Conservation (phyloP, 1,140 invertebrate species). For the Vollenhovia emeryi region DNA sequence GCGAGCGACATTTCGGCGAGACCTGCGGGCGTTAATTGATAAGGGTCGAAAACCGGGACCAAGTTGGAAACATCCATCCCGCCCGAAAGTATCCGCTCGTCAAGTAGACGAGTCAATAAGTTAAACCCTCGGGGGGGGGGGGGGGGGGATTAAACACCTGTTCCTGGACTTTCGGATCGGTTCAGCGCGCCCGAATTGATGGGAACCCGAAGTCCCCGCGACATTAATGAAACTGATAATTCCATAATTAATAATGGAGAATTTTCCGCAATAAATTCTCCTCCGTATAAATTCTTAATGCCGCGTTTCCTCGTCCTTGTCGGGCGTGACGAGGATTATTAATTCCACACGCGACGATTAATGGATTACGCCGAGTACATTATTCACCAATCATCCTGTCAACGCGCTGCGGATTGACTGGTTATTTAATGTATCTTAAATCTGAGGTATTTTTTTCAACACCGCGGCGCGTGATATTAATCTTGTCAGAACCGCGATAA, state of each 20-base stretch:
- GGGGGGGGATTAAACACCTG: background rate
- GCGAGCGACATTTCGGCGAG: background rate
- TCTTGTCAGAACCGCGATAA: background rate
- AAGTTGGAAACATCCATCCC: slow-evolving; percentile 23
- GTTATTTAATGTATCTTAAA: slow-evolving; percentile 12
- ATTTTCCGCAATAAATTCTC: background rate
- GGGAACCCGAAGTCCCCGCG: no score
- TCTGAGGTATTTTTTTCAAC: background rate
- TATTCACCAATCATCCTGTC: background rate
- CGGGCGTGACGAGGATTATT: background rate
- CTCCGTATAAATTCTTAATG: background rate
- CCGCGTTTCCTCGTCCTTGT: background rate
- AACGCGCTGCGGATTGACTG: background rate
- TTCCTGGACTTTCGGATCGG: background rate
- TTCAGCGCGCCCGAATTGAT: background rate
- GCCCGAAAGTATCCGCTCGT: slow-evolving; percentile 1
- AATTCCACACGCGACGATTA: background rate
- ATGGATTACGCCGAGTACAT: background rate
- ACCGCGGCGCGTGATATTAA: background rate
- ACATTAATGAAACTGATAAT: background rate
- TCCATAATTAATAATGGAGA: background rate
- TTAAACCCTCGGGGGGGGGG: background rate
- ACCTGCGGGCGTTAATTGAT: slow-evolving; percentile 7
- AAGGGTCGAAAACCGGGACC: background rate
- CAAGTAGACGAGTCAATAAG: slow-evolving; percentile 4